Evolutionary conservation across 2,888 invertebrate genomes (phyloP).

Genomic region (Lacanobia wlatinum): DNA sequence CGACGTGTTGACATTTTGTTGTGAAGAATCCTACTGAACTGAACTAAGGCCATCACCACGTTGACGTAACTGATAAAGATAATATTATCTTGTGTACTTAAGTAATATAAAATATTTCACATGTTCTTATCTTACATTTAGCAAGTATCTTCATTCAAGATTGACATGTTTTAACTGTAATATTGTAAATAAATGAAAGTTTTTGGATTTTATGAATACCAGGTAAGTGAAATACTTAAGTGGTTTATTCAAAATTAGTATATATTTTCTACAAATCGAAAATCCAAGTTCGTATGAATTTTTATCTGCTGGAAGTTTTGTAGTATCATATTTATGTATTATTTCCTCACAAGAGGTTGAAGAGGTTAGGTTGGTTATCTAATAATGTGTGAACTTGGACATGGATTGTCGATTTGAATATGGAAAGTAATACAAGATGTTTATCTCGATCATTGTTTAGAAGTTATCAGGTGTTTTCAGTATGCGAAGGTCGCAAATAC

Average conservation of each 20-base stretch:
- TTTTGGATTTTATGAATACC: slow-evolving; percentile 24
- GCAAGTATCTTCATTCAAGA: slow-evolving; percentile 71
- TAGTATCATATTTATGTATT: slow-evolving; percentile 40
- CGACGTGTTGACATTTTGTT: slow-evolving; percentile 87
- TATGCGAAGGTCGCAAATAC: slow-evolving; percentile 69
- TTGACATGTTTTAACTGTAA: slow-evolving; percentile 62
- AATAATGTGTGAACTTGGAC: slow-evolving; percentile 66
- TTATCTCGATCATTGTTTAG: slow-evolving; percentile 39
- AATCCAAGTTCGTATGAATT: not conserved
- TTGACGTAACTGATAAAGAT: slow-evolving; percentile 86
- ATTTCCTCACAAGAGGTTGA: slow-evolving; percentile 73
- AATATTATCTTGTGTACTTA: slow-evolving; percentile 80
- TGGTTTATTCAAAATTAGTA: not conserved
- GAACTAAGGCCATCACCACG: slow-evolving; percentile 78
- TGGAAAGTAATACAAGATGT: slow-evolving; percentile 12
- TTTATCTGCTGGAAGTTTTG: slow-evolving; percentile 24
- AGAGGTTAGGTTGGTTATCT: slow-evolving; percentile 85
- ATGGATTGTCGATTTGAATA: slow-evolving; percentile 25
- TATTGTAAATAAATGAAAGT: slow-evolving; percentile 47
- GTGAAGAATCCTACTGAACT: slow-evolving; percentile 83
- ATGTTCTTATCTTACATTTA: slow-evolving; percentile 69
- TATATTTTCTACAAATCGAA: not conserved
- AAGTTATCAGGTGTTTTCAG: slow-evolving; percentile 55
- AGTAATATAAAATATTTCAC: slow-evolving; percentile 72
- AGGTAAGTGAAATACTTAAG: slow-evolving; percentile 46